Percentiles rank a stretch among this genome's conserved stretches.
These are phyloP conservation scores for Cyaniris semiargus DNA, from an alignment of 2,888 invertebrate species.

Conservation along the genomic window DNA sequence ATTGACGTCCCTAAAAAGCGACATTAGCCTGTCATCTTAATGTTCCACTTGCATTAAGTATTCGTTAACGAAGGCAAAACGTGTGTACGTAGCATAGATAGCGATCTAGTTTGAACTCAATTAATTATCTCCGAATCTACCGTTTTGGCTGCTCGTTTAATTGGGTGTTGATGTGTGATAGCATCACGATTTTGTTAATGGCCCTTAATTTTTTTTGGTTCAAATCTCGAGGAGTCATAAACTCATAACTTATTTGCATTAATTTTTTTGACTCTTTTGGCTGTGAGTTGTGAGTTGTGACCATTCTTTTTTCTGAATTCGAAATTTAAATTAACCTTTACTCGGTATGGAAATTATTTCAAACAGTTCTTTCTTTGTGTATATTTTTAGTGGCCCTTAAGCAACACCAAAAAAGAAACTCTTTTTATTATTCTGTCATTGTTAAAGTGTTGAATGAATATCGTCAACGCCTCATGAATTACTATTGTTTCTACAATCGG, in stretches of 20 bases:
- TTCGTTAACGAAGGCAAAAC: neutral
- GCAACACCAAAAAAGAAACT: neutral
- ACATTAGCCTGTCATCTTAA: neutral
- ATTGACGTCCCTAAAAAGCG: neutral
- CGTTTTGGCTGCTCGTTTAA: neutral
- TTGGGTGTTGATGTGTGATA: slow-evolving; percentile 7
- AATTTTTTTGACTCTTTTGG: too few species aligned
- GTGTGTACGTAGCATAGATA: neutral
- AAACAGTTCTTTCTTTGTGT: neutral
- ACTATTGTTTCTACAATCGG: slow-evolving; percentile 32
- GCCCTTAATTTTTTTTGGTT: neutral
- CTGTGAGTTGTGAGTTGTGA: too few species aligned
- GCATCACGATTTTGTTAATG: neutral
- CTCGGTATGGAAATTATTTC: too few species aligned
- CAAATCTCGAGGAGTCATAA: too few species aligned
- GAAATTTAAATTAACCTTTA: too few species aligned
- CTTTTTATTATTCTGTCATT: slow-evolving; percentile 7
- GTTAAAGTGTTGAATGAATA: neutral
- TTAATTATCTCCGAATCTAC: neutral
- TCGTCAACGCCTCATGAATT: slow-evolving; percentile 24
- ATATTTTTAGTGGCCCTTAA: neutral
- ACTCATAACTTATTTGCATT: too few species aligned
- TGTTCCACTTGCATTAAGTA: neutral
- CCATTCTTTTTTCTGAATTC: too few species aligned
- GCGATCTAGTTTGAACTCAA: neutral